Evolutionary conservation across 2,797 vertebrate genomes (phyloP).

Genomic region (Hypotaenidia okinawae): DNA sequence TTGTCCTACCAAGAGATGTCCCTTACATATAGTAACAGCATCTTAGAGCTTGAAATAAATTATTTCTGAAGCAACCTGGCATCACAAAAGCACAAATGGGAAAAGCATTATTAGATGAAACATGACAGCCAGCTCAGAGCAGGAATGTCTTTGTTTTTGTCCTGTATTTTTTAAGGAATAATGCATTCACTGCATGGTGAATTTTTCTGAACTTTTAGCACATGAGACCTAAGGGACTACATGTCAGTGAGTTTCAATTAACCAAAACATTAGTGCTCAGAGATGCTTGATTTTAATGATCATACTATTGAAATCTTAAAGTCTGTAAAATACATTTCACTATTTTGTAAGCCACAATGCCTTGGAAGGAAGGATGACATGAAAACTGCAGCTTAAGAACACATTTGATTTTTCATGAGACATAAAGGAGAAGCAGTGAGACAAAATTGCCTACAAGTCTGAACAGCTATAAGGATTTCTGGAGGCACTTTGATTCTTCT

Average conservation of each 20-base stretch:
- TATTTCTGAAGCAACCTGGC: conserved; percentile 12
- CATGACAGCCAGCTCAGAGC: conserved; percentile 21
- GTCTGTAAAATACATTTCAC: background rate
- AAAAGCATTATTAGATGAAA: conserved; percentile 11
- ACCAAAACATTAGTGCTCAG: conserved; percentile 26
- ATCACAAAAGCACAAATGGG: conserved; percentile 5
- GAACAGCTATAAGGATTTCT: background rate
- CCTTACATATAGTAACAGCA: background rate
- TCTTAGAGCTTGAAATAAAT: conserved; percentile 16
- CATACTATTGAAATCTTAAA: conserved; percentile 31
- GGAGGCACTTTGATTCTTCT: background rate
- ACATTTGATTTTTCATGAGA: background rate
- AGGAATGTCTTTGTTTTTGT: background rate
- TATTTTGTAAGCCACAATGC: background rate
- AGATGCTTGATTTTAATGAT: conserved; percentile 13
- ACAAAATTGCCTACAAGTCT: background rate
- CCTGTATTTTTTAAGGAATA: conserved; percentile 11
- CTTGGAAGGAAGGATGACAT: background rate
- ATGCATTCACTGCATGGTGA: background rate
- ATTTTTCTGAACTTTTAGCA: conserved; percentile 12
- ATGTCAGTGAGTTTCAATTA: conserved; percentile 48
- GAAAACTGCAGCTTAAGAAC: background rate
- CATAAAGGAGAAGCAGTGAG: background rate
- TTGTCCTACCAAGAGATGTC: background rate
- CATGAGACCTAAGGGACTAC: background rate